Evolutionary conservation across 2,888 invertebrate species (phyloP).

Genomic region (Dryadula phaetusa): DNA sequence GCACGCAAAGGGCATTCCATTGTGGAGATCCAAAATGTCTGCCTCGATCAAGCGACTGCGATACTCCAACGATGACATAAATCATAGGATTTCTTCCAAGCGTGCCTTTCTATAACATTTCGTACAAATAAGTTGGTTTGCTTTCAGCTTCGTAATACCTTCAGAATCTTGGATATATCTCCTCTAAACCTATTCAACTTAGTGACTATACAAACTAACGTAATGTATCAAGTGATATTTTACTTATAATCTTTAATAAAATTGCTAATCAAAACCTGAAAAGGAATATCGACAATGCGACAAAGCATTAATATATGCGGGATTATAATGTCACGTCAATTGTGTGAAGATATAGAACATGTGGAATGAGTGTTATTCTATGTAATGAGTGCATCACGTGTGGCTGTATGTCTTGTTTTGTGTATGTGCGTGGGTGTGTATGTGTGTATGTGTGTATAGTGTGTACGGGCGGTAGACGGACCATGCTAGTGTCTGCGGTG

Average conservation of each 20-base stretch:
- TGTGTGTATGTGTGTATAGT: conserved; percentile 37
- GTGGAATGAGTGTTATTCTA: conserved; percentile 35
- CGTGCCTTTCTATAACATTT: conserved; percentile 83
- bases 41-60: conserved; percentile 67
- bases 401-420: conserved; percentile 33
- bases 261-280: conserved; percentile 61
- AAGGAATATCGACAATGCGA: conserved; percentile 66
- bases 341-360: conserved; percentile 21
- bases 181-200: conserved; percentile 58
- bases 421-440: conserved; percentile 24
- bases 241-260: conserved; percentile 45
- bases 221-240: conserved; percentile 59
- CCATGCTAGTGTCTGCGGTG: conserved; percentile 82
- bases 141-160: conserved; percentile 51
- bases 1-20: conserved; percentile 35
- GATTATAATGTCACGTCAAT: conserved; percentile 35
- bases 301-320: conserved; percentile 53
- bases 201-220: conserved; percentile 51
- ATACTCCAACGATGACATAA: conserved; percentile 76
- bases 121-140: conserved; percentile 74
- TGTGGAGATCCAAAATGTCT: conserved; percentile 46
- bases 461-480: conserved; percentile 68
- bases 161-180: conserved; percentile 57
- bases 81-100: conserved; percentile 83
- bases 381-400: conserved; percentile 6